phyloP scores from a whole-genome alignment of 1,140 invertebrate genomes.

The Brachionus angularis region DNA sequence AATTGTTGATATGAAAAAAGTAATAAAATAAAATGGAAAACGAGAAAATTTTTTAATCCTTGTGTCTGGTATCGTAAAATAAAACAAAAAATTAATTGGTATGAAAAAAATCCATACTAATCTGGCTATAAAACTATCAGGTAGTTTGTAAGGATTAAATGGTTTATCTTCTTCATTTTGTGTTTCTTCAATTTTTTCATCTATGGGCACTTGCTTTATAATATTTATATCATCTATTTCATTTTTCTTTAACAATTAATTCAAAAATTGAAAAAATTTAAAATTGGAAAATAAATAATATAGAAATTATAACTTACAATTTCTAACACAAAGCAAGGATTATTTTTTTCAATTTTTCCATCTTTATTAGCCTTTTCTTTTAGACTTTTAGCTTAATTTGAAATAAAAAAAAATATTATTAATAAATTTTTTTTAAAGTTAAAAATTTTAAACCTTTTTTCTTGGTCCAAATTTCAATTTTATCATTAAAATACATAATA shows the following conservation, averaged over 20 bases:
- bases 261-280: no score
- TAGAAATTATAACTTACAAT: no score
- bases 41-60: constrained; percentile 59
- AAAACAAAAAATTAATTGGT: background rate
- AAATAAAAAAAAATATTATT: background rate
- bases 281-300: no score
- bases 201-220: no score
- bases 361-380: no score
- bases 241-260: no score
- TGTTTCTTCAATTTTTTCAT: no score
- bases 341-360: constrained; percentile 17
- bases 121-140: background rate
- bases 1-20: constrained; percentile 77
- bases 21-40: constrained; percentile 71
- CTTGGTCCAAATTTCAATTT: constrained; percentile 50
- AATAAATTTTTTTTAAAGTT: background rate
- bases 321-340: no score
- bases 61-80: constrained; percentile 9
- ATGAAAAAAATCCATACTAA: background rate
- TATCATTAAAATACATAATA: constrained; percentile 55
- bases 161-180: background rate
- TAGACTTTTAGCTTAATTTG: no score
- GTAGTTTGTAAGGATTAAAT: background rate
- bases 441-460: constrained; percentile 23
- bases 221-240: no score